Evolutionary conservation across 2,113 vertebrate genomes (phyloP), one percentile per base, ranked within the genome.

Genomic region (Ancistrus triradiatus): DNA sequence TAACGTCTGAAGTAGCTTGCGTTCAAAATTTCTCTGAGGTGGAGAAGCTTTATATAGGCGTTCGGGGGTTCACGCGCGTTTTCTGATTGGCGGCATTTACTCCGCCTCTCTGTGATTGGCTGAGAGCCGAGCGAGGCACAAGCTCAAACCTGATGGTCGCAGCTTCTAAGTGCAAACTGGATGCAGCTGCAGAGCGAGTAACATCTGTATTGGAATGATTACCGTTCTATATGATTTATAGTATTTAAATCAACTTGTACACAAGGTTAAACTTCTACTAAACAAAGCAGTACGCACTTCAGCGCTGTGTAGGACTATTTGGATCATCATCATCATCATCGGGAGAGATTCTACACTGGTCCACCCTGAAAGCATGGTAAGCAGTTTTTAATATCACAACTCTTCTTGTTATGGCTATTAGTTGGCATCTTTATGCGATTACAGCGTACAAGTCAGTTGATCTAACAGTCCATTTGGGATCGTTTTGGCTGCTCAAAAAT

Each of bases 11-110:
- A n/a, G n/a, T n/a, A n/a, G n/a, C n/a, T n/a, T n/a, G n/a, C n/a
- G n/a, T n/a, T n/a, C n/a, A n/a, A n/a, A n/a, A n/a, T n/a, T n/a
- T n/a, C n/a, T n/a, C n/a, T n/a, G n/a, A n/a, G n/a, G n/a, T n/a
- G n/a, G n/a, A n/a, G n/a, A n/a, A n/a, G 38, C 11, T 15, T n/a
- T 18, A 58, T 42, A 27, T 5, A 14, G 14, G 13, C 19, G 21
- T 7, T 7, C 19, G 40, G 35, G 14, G 28, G 27, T 74, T 55
- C 78, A 65, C 11, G 9, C 68, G 62, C 59, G 35, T 66, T 17
- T 28, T 59, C 61, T 74, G 77, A 84, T 88, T 86, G 85, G 87
- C 48, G 21, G 4, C 3, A 1, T 19, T 28, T n/a, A 13, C 8
- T 8, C 2, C 1, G 11, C 2, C 28, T 6, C 3, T 3, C 27